Evolutionary conservation across 2,888 invertebrate species (phyloP).

Genomic region (Mythimna impura): DNA sequence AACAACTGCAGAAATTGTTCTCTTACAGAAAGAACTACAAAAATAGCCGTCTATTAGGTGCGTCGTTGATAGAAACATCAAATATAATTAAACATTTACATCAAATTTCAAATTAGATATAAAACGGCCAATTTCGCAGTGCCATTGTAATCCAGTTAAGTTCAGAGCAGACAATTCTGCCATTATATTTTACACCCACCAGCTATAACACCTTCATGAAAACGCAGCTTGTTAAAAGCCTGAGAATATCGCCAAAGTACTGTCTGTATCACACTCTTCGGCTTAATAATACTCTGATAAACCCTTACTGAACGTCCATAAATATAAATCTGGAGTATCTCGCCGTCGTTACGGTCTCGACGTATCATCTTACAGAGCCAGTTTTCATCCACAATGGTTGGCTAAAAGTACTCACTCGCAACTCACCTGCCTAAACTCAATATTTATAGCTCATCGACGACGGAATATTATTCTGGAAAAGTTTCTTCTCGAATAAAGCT

Average conservation of each 20-base stretch:
- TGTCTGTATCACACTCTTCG: conserved; percentile 34
- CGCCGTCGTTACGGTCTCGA: conserved; percentile 42
- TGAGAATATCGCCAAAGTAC: conserved; percentile 33
- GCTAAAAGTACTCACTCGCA: conserved; percentile 59
- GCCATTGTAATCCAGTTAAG: conserved; percentile 9
- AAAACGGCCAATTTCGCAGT: conserved; percentile 9
- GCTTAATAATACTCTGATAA: conserved; percentile 51
- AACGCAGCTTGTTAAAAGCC: conserved; percentile 17
- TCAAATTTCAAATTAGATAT: neutral
- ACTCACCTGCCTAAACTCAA: conserved; percentile 63
- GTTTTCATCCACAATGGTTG: conserved; percentile 56
- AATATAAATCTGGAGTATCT: conserved; percentile 68
- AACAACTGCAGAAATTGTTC: too few species aligned
- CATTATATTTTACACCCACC: conserved; percentile 33
- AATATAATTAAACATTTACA: neutral
- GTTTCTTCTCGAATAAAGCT: conserved; percentile 35
- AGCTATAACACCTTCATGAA: conserved; percentile 22
- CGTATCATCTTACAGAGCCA: conserved; percentile 52
- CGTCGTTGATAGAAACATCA: neutral
- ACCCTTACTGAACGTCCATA: conserved; percentile 58
- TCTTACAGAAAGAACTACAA: neutral
- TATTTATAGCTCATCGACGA: conserved; percentile 63
- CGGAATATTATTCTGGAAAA: conserved; percentile 44
- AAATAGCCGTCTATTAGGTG: neutral
- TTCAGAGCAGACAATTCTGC: neutral